Conservation (phyloP, 2,113 vertebrate species). For the Pycnonotus jocosus region DNA sequence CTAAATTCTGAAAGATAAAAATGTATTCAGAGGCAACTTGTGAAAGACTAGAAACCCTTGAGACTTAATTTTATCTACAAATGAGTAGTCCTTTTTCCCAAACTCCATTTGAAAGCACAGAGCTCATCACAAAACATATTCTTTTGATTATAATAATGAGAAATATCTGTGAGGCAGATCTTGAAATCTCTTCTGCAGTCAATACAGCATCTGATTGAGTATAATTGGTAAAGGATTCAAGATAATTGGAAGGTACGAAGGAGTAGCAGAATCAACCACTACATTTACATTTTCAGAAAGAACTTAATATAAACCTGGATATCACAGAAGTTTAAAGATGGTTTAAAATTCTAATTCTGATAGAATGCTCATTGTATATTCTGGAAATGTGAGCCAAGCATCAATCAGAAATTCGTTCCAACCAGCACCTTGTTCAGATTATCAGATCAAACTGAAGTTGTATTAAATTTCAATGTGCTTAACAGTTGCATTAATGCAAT, state of each 20-base stretch:
- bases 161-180: neutral
- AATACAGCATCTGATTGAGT: neutral
- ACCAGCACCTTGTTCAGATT: neutral
- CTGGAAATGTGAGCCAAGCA: neutral
- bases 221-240: neutral
- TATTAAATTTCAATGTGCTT: neutral
- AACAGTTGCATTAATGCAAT: neutral
- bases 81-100: neutral
- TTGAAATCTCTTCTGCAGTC: conserved; percentile 8
- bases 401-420: neutral
- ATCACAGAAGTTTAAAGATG: neutral
- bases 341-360: neutral
- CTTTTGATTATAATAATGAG: conserved; percentile 16
- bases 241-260: neutral
- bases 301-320: neutral
- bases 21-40: neutral
- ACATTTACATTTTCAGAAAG: neutral
- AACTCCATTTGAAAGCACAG: neutral
- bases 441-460: neutral
- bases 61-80: neutral
- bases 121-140: neutral
- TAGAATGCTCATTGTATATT: neutral
- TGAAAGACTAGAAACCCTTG: neutral
- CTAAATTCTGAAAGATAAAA: neutral
- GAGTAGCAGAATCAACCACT: neutral